Evolutionary conservation across 2,797 vertebrate species (phyloP).

Genomic region (Sebastes aleutianus): DNA sequence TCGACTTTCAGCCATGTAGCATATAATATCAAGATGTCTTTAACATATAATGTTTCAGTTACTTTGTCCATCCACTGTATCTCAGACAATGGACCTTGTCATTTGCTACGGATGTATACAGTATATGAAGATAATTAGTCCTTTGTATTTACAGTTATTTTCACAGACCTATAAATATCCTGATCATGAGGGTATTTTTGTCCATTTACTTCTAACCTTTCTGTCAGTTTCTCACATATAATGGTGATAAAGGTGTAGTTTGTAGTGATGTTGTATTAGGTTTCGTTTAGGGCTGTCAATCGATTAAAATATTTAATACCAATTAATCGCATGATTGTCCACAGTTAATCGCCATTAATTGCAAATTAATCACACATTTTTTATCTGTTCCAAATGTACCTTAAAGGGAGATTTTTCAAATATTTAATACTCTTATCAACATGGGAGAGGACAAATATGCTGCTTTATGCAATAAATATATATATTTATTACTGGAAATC

Average conservation of each 20-base stretch:
- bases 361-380: too few species aligned
- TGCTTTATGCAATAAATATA: too few species aligned
- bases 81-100: background rate
- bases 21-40: background rate
- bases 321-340: too few species aligned
- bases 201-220: background rate
- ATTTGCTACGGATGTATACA: background rate
- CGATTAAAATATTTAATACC: too few species aligned
- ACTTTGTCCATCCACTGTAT: background rate
- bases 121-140: background rate
- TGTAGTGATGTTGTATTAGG: background rate
- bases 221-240: background rate
- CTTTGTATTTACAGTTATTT: background rate
- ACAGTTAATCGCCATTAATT: too few species aligned
- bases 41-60: background rate
- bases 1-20: background rate
- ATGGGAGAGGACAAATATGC: too few species aligned
- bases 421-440: too few species aligned
- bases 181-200: background rate
- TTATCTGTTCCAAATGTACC: too few species aligned
- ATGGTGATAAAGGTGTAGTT: background rate
- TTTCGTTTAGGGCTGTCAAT: too few species aligned
- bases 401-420: too few species aligned
- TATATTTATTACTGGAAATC: too few species aligned
- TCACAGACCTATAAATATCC: background rate